A percentile compares a stretch with the other conserved stretches of the same genome.
Evolutionary conservation across 2,888 invertebrate genomes (phyloP).

Genomic region (Philaethria dido): DNA sequence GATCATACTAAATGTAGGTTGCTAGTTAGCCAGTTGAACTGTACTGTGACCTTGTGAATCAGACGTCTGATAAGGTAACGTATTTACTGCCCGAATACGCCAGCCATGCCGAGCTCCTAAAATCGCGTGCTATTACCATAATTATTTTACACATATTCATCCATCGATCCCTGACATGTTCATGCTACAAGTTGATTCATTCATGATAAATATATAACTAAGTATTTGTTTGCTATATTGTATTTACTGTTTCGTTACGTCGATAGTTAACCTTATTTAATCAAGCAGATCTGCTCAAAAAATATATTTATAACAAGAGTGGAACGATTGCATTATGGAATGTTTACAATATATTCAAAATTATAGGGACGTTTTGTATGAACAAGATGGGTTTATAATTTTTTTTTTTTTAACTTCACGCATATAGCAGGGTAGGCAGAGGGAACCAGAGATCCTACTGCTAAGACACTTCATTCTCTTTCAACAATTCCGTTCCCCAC

Average conservation of each 20-base stretch:
- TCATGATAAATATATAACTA: constrained; percentile 12
- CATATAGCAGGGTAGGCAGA: no score
- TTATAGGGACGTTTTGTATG: no score
- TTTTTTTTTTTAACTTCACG: no score
- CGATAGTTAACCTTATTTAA: neutral
- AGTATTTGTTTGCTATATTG: neutral
- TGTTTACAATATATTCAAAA: neutral
- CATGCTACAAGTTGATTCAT: constrained; percentile 1
- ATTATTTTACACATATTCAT: neutral
- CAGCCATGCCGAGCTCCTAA: constrained; percentile 43
- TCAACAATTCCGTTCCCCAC: no score
- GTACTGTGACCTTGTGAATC: constrained; percentile 76
- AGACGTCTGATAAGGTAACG: constrained; percentile 72
- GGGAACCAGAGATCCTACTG: no score
- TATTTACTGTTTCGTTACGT: neutral
- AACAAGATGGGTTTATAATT: no score
- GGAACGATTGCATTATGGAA: no score
- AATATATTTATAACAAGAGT: neutral
- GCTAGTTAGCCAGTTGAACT: constrained; percentile 70
- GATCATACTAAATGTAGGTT: constrained; percentile 72
- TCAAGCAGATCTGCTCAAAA: neutral
- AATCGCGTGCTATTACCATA: constrained; percentile 33
- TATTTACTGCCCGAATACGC: constrained; percentile 57
- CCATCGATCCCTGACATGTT: neutral
- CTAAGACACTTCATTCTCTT: no score